Conservation (phyloP, 2,797 vertebrate genomes). For the Varecia variegata region DNA sequence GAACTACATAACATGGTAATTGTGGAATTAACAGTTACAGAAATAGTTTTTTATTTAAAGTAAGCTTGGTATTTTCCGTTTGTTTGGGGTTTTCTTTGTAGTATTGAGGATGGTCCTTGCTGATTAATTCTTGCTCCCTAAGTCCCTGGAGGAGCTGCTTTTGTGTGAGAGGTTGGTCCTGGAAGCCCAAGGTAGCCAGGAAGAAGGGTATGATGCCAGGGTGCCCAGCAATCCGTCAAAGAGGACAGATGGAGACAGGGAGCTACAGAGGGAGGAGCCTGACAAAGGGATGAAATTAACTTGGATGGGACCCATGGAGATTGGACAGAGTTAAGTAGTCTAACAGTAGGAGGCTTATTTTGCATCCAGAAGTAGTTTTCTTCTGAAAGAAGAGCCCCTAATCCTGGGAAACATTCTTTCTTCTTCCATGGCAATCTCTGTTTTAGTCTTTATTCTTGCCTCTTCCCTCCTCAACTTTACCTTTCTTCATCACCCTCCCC, state of each 20-base stretch:
- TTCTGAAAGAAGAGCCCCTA: slow-evolving; percentile 34
- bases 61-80: slow-evolving; percentile 47
- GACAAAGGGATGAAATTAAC: slow-evolving; percentile 40
- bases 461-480: background rate
- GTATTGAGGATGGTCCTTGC: background rate
- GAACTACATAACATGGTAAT: background rate
- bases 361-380: slow-evolving; percentile 12
- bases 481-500: fast-evolving
- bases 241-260: background rate
- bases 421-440: slow-evolving; percentile 49
- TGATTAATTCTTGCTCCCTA: background rate
- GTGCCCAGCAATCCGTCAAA: background rate
- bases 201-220: background rate
- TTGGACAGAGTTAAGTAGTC: slow-evolving; percentile 27
- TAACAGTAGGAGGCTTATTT: slow-evolving; percentile 50
- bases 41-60: slow-evolving; percentile 45
- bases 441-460: background rate
- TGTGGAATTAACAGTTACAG: slow-evolving; percentile 25
- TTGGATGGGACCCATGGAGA: background rate
- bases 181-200: background rate
- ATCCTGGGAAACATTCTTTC: slow-evolving; percentile 44
- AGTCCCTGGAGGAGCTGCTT: background rate
- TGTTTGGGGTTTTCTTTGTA: background rate
- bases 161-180: slow-evolving; percentile 10
- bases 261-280: background rate